Evolutionary conservation across 2,113 vertebrate genomes (phyloP), one percentile per base, ranked within the genome.

Genomic region (Rhinoptilus africanus): DNA sequence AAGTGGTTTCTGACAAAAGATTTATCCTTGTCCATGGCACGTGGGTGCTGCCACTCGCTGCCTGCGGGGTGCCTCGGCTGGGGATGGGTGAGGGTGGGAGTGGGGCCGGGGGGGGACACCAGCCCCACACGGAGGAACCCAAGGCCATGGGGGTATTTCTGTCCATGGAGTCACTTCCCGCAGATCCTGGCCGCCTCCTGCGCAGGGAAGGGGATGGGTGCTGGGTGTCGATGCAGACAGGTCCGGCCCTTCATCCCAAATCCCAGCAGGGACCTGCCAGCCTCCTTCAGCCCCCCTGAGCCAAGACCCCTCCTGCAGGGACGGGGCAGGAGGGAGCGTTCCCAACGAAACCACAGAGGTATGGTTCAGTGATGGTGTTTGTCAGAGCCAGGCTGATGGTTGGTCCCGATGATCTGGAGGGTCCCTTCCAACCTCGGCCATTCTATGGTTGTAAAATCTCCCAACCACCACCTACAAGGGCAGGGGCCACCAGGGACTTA

Each of bases 121-220:
- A 1, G 75, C 17, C 39, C 57, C 7, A 5, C 0, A 2, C 48
- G 5, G 3, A 5, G 7, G 51, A 51, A 76, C 26, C 14, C 1
- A 23, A 80, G 63, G 20, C 62, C 14, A 2, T 2, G n/a, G 19
- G 27, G 13, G 24, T 32, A 10, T 43, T 93, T 87, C 24, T 76
- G 72, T 34, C 68, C 72, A 24, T 14, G 27, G 37, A 80, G 57
- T 45, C 32, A 41, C 23, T 69, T 57, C 51, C 64, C 0, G 0
- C 4, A 3, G 17, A 68, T 76, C 28, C 53, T 2, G 5, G 45
- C 41, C 57, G 72, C 68, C 6, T 18, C 51, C 62, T 57, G 32
- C 2, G 2, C 24, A 6, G 39, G 66, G 54, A 62, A 80, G 32
- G 57, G 50, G 28, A 30, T 3, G 4, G 63, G 62, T 2, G 1